A percentile compares a stretch with the other conserved stretches of the same genome.
phyloP scores from a whole-genome alignment of 2,113 vertebrate genomes.

The Poeciliopsis prolifica region DNA sequence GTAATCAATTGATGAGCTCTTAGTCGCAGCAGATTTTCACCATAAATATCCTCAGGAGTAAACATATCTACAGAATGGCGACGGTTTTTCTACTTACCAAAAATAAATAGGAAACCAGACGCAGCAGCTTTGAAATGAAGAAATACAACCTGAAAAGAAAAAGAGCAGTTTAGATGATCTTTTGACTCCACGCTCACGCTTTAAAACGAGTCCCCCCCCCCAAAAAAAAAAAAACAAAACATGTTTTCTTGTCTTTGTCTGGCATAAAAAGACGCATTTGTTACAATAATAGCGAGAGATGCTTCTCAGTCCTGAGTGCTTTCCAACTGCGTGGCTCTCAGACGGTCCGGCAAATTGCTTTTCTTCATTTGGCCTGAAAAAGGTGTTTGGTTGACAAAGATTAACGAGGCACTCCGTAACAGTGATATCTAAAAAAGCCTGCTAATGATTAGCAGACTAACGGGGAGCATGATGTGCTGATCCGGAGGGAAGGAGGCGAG shows the following conservation, averaged over 20 bases:
- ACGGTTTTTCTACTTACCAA: not conserved
- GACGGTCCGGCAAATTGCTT: not conserved
- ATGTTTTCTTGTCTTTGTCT: not conserved
- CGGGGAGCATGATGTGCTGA: slow-evolving; percentile 14
- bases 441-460: slow-evolving; percentile 22
- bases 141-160: not conserved
- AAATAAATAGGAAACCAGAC: not conserved
- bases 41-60: not conserved
- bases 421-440: slow-evolving; percentile 19
- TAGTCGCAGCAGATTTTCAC: not conserved
- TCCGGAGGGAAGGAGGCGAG: not conserved
- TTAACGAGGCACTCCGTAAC: slow-evolving; percentile 9
- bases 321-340: slow-evolving; percentile 8
- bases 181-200: not conserved
- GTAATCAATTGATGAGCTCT: not conserved
- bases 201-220: not conserved
- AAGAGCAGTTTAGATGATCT: not conserved
- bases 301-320: slow-evolving; percentile 13
- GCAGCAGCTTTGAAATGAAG: not conserved
- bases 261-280: not conserved
- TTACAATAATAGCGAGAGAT: slow-evolving; percentile 20
- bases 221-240: no score
- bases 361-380: slow-evolving; percentile 23
- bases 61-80: not conserved
- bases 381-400: slow-evolving; percentile 18